Evolutionary conservation across 2,113 vertebrate species (phyloP).

Genomic region (Illadopsis cleaveri): DNA sequence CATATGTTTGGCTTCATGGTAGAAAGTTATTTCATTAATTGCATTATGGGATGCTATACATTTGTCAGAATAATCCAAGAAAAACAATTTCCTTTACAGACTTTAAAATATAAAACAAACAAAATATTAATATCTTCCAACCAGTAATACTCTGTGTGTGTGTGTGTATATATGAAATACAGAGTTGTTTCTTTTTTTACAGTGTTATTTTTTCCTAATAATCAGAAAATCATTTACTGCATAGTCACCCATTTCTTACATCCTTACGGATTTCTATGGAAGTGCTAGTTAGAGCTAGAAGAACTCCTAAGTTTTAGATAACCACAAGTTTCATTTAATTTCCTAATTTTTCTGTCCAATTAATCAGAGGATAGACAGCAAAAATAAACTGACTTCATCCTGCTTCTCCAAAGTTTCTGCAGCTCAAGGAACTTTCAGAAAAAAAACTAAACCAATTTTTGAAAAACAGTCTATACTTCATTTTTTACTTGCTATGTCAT

Average conservation of each 20-base stretch:
- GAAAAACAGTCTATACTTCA: not conserved
- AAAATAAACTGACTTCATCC: not conserved
- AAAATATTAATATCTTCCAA: not conserved
- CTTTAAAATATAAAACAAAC: not conserved
- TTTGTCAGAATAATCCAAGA: not conserved
- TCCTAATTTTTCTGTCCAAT: not conserved
- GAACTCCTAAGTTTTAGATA: not conserved
- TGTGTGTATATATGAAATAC: rapidly evolving
- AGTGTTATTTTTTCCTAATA: not conserved
- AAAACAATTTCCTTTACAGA: not conserved
- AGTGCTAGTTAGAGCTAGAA: not conserved
- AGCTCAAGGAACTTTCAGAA: not conserved
- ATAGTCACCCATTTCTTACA: not conserved
- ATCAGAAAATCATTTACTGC: not conserved
- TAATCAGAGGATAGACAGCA: not conserved
- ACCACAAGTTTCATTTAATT: not conserved
- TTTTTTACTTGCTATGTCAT: not conserved
- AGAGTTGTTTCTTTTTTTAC: not conserved
- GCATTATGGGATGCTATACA: not conserved
- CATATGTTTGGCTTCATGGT: rapidly evolving
- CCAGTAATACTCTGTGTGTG: rapidly evolving
- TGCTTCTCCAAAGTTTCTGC: not conserved
- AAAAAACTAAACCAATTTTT: not conserved
- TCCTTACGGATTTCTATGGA: not conserved
- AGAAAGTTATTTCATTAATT: not conserved